Base-by-base conservation (phyloP, 2,888 invertebrate species). In the Drosophila infuscata region DNA sequence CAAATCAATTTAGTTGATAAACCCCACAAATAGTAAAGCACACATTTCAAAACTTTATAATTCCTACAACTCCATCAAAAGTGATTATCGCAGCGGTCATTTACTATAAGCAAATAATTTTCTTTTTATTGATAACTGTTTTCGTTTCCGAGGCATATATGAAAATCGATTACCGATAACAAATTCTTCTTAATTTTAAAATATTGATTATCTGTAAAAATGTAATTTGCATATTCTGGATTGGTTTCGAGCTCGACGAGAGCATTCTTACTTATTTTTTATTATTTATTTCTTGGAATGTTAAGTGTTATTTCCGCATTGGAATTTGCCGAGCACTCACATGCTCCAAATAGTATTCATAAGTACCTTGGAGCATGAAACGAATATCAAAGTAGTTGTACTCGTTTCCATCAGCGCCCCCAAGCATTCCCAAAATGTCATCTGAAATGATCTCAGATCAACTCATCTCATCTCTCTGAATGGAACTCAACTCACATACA, bases 271-370 rank as follows among this genome's bases (percentile, higher is more conserved):
- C 12, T 20, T 46, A 46, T 12, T 46, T 46, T 63, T 59, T 56
- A 36, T 57, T 57, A 35, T 35, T 43, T 20, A n/a, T 57, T 65
- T 72, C 20, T 65, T 69, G 70, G 57, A 57, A 79, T 76, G 70
- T 84, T 62, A 76, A 82, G 85, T 82, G 80, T 57, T 62, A 57
- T 70, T 82, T 82, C 82, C 88, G 85, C 88, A 88, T 83, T 81
- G 68, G 70, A 57, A 52, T 87, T 84, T 74, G 82, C 76, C 61
- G 69, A 62, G 68, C 78, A 88, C 81, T 83, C 89, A 81, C 88
- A 72, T 83, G 74, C 11, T 20, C 11, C 43, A 20, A 43, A 20
- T 43, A 20, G 11, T 43, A 20, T 20, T 43, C 41, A 43, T 11
- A 43, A 43, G 43, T 43, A 43, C 43, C 11, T 20, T 43, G 11